Evolutionary conservation across 2,888 invertebrate species (phyloP).

Genomic region (Coleophora flavipennella): DNA sequence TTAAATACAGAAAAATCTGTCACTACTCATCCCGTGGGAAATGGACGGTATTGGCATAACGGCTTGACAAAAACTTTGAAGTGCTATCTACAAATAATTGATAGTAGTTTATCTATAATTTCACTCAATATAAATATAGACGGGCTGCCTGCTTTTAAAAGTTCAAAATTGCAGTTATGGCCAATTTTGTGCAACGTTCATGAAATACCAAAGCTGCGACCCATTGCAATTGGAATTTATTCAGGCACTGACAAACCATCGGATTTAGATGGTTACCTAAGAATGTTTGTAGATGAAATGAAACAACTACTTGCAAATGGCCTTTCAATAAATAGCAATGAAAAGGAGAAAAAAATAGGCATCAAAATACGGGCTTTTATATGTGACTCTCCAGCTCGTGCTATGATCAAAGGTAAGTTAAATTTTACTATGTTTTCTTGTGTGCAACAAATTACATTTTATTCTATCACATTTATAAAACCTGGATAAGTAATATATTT

Average conservation of each 20-base stretch:
- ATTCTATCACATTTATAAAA: no score
- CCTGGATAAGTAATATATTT: no score
- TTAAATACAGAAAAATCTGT: conserved; percentile 8
- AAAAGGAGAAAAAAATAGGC: not conserved
- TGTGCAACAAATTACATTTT: no score
- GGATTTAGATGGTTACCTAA: conserved; percentile 5
- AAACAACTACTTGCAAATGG: conserved; percentile 4
- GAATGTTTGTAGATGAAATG: conserved; percentile 8
- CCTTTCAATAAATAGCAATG: not conserved
- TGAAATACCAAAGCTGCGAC: conserved; percentile 7
- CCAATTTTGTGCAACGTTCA: conserved; percentile 11
- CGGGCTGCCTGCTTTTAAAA: conserved; percentile 10
- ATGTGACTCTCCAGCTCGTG: conserved; percentile 14
- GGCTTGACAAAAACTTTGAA: conserved; percentile 7
- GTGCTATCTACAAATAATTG: not conserved
- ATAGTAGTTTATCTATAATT: not conserved
- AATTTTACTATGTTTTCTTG: not conserved
- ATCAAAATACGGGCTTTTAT: conserved; percentile 12
- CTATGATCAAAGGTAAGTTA: conserved; percentile 11
- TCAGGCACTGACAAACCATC: conserved; percentile 2
- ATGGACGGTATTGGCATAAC: conserved; percentile 12
- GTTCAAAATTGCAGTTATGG: conserved; percentile 11
- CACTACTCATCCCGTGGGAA: conserved; percentile 1
- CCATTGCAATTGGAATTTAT: conserved; percentile 5
- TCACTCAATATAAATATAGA: conserved; percentile 5